Conservation (phyloP, 1,140 invertebrate genomes). For the Caerostris extrusa region DNA sequence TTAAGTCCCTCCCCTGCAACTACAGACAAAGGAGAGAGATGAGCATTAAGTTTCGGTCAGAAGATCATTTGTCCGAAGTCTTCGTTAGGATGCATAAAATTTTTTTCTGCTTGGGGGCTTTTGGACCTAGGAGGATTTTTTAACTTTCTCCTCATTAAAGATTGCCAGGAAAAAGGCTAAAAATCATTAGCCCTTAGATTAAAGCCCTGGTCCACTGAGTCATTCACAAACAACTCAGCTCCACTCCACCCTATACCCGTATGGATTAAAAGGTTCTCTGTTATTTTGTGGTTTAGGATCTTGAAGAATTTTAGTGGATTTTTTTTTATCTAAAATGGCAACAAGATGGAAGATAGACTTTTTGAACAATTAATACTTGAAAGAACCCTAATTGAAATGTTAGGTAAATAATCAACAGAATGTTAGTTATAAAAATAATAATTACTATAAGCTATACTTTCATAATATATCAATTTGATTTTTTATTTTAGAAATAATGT, state of each 20-base stretch:
- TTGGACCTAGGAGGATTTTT: constrained; percentile 23
- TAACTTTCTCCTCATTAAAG: constrained; percentile 64
- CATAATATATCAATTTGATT: too few species aligned
- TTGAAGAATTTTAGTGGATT: not conserved
- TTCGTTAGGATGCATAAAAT: constrained; percentile 63
- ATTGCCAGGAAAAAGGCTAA: constrained; percentile 56
- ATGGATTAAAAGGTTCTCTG: not conserved
- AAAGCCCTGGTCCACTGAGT: constrained; percentile 8
- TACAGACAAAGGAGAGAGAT: not conserved
- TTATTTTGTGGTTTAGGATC: not conserved
- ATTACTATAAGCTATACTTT: too few species aligned
- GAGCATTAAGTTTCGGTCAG: constrained; percentile 41
- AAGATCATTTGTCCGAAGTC: constrained; percentile 36
- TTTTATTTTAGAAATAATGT: too few species aligned
- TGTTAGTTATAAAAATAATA: too few species aligned
- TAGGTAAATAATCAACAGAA: too few species aligned
- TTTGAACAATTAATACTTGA: too few species aligned
- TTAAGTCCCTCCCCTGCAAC: constrained; percentile 36
- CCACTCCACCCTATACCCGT: not conserved
- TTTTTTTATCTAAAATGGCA: not conserved
- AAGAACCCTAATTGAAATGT: too few species aligned
- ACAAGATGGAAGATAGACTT: too few species aligned
- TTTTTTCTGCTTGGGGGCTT: not conserved
- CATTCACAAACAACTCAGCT: constrained; percentile 27
- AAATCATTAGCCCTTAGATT: constrained; percentile 49